These are phyloP conservation scores for Phanerotoma sp. DNA, from an alignment of 2,888 invertebrate species.

Conservation along the genomic window DNA sequence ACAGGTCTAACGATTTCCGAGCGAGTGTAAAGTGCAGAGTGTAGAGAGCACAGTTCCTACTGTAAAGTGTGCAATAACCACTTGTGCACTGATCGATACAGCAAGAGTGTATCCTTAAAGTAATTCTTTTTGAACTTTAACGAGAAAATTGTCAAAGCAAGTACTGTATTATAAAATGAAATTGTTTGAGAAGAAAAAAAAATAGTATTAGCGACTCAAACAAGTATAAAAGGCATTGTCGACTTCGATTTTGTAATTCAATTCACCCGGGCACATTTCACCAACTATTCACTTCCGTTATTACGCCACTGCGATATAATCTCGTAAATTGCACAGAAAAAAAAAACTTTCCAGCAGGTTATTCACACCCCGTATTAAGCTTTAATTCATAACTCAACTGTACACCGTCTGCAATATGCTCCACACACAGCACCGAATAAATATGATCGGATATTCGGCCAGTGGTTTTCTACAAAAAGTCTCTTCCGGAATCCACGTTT, in stretches of 20 bases:
- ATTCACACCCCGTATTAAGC: slow-evolving; percentile 36
- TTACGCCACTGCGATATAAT: not conserved
- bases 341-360: slow-evolving; percentile 22
- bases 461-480: slow-evolving; percentile 24
- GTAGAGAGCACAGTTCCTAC: too few relatives aligned
- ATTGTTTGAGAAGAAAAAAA: too few relatives aligned
- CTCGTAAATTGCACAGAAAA: slow-evolving; percentile 23
- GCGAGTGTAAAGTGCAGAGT: too few relatives aligned
- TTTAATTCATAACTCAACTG: slow-evolving; percentile 37
- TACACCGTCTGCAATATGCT: slow-evolving; percentile 31
- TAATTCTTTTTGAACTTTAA: too few relatives aligned
- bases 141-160: too few relatives aligned
- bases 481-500: slow-evolving; percentile 25
- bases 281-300: not conserved
- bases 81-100: too few relatives aligned
- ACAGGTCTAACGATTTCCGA: too few relatives aligned
- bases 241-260: slow-evolving; percentile 6
- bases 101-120: too few relatives aligned
- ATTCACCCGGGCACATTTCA: slow-evolving; percentile 8
- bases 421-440: slow-evolving; percentile 31
- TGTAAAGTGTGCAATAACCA: too few relatives aligned
- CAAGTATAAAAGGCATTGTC: slow-evolving; percentile 3
- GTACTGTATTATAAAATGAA: too few relatives aligned
- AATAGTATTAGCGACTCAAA: not conserved
- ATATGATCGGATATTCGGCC: slow-evolving; percentile 35